Conservation (phyloP, 1,140 invertebrate species). For the Formica selysi region DNA sequence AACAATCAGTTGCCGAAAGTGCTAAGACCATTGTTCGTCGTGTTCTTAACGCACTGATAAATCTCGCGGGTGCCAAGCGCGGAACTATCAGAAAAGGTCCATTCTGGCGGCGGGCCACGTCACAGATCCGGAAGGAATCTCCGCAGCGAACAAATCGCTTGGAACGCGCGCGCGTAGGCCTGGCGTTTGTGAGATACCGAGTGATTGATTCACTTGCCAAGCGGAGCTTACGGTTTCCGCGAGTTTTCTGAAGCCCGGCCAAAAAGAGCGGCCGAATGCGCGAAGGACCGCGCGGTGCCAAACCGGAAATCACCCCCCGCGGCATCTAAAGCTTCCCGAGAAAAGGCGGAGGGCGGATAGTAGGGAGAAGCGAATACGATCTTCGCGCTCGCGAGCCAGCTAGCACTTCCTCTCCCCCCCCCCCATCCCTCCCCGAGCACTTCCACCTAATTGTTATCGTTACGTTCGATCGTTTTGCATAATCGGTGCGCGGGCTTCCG, state of each 20-base stretch:
- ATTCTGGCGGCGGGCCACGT: slow-evolving; percentile 80
- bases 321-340: slow-evolving; percentile 14
- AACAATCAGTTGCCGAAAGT: slow-evolving; percentile 14
- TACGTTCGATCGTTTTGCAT: slow-evolving; percentile 70
- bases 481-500: slow-evolving; percentile 62
- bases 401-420: background rate
- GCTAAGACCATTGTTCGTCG: slow-evolving; percentile 44
- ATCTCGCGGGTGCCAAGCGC: slow-evolving; percentile 34
- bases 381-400: slow-evolving; percentile 9
- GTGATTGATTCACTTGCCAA: slow-evolving; percentile 84
- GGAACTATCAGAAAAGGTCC: slow-evolving; percentile 42
- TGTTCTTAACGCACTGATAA: slow-evolving; percentile 33
- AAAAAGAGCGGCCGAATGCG: slow-evolving; percentile 77
- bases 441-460: slow-evolving; percentile 62
- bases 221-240: slow-evolving; percentile 77
- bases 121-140: slow-evolving; percentile 75
- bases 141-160: slow-evolving; percentile 77
- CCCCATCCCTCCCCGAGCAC: background rate
- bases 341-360: background rate
- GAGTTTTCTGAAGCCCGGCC: slow-evolving; percentile 83
- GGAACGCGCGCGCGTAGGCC: slow-evolving; percentile 68
- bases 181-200: slow-evolving; percentile 76
- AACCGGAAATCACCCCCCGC: slow-evolving; percentile 79
- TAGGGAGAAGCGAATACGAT: slow-evolving; percentile 7
- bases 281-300: slow-evolving; percentile 77